phyloP scores from a whole-genome alignment of 2,888 invertebrate genomes.

The Dorcus hopei region DNA sequence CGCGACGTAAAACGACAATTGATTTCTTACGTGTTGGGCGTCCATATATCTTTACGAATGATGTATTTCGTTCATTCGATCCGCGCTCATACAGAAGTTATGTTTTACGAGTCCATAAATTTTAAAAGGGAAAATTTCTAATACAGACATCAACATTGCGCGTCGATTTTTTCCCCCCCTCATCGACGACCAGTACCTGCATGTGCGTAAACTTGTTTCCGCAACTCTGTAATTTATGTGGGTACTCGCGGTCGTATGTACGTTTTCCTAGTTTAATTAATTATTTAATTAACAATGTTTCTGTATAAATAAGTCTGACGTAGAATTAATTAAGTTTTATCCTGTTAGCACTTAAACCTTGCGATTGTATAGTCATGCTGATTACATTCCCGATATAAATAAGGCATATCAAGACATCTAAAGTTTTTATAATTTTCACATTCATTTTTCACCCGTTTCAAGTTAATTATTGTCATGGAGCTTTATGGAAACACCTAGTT shows the following conservation, averaged over 20 bases:
- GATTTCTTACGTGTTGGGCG: constrained; percentile 19
- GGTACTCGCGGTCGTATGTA: background rate
- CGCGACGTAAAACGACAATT: constrained; percentile 5
- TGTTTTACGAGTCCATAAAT: too few relatives aligned
- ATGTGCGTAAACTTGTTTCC: too few relatives aligned
- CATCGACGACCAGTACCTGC: too few relatives aligned
- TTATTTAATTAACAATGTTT: background rate
- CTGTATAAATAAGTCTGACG: constrained; percentile 1
- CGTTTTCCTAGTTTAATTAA: background rate
- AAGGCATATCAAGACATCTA: background rate
- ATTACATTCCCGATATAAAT: background rate
- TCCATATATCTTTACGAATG: constrained; percentile 5
- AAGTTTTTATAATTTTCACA: background rate
- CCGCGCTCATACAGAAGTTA: too few relatives aligned
- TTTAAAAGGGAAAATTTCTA: too few relatives aligned
- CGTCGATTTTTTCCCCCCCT: too few relatives aligned
- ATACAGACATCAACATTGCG: too few relatives aligned
- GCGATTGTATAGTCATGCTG: background rate
- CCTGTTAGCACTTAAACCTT: constrained; percentile 1
- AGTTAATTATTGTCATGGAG: too few relatives aligned
- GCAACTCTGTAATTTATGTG: background rate
- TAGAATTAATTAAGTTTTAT: background rate
- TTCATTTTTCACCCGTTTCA: too few relatives aligned
- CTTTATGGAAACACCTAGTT: too few relatives aligned
- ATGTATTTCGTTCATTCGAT: background rate